Base-by-base conservation (phyloP, 2,797 vertebrate genomes). In the Chrysocyon brachyurus region DNA sequence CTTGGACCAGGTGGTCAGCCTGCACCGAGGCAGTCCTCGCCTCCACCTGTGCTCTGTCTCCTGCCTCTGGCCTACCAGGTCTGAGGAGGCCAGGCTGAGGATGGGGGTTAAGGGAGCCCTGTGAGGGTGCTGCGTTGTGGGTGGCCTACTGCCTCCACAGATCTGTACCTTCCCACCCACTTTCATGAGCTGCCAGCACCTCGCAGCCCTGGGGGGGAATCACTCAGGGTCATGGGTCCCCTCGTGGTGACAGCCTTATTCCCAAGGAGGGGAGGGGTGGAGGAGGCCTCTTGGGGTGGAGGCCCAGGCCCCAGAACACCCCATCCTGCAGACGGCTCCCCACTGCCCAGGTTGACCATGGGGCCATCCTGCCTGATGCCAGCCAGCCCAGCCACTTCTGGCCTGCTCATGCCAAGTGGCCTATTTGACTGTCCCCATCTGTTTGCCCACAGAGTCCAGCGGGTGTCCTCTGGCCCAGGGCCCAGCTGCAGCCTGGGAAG, bases 201-300 rank as follows among this genome's bases (percentile, higher is more conserved):
- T 78, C 5, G 5, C 2, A 6, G 77, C 22, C 19, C 90, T 31
- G 49, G 59, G 72, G 12, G 14, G 15, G 79, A 36, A 77, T 85
- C 72, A 22, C 72, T 21, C 0, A 1, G 88, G 93, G 88, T 70
- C 57, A 15, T 0, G 54, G 28, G 33, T 24, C 14, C 46, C 28
- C 33, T 33, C 0, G 0, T 0, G 12, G 72, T 57, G 1, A 2
- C 0, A 9, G 12, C 17, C 59, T 12, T 49, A 3, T 54, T 63
- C 87, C 84, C 17, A 16, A 31, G 46, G 46, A 7, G 5, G n/a
- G n/a, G n/a, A 57, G 5, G 31, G 5, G 28, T 7, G 24, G 8
- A 52, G 16, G 63, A 6, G 31, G 19, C 9, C 2, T 10, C 36
- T 49, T 36, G 6, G 49, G n/a, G 15, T 36, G 21, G 72, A 9